Base-by-base conservation (phyloP, 2,797 vertebrate genomes). In the Mycteria americana region DNA sequence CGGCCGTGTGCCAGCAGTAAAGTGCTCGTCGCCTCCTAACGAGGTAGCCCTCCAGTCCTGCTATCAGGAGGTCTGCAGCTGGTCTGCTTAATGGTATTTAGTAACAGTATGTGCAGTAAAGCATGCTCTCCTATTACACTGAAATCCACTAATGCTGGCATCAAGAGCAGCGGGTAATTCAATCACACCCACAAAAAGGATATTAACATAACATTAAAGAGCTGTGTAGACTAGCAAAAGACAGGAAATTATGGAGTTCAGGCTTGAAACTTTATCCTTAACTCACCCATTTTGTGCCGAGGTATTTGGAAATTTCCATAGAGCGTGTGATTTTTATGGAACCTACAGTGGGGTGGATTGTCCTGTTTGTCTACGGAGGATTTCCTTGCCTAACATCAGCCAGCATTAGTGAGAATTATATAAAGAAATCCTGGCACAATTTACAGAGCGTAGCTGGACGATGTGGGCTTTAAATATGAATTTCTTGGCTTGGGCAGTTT, bases 181-280 rank as follows among this genome's bases (percentile, higher is more conserved):
- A 95, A 90, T 96, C 96, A 74, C 79, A 65, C 74, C 79, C 92
- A 69, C 95, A 95, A 89, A 96, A 96, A 93, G 87, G 21, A 92
- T 95, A 95, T 95, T 96, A 95, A 72, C 4, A 13, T 95, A 96
- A 73, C 89, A 86, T 95, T 95, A 95, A 94, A 95, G 92, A 95
- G 77, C 92, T 92, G 90, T 4, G 17, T 50, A 95, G 92, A 85
- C 68, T 74, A 93, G 92, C 64, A 73, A 88, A 97, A 87, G 95
- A 68, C 95, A 95, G 95, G 96, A 96, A 97, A 97, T 94, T 82
- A 64, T 14, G 70, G 60, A 85, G 79, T 92, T 93, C 57, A 85
- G 78, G 67, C 87, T 93, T 94, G 96, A 97, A 97, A 96, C 92
- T 95, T 96, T 95, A 95, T 93, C 95, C 93, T 93, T 84, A 80